Evolutionary conservation across 2,888 invertebrate genomes (phyloP), one percentile per base, ranked within the genome.

Genomic region (Leucoma salicis): DNA sequence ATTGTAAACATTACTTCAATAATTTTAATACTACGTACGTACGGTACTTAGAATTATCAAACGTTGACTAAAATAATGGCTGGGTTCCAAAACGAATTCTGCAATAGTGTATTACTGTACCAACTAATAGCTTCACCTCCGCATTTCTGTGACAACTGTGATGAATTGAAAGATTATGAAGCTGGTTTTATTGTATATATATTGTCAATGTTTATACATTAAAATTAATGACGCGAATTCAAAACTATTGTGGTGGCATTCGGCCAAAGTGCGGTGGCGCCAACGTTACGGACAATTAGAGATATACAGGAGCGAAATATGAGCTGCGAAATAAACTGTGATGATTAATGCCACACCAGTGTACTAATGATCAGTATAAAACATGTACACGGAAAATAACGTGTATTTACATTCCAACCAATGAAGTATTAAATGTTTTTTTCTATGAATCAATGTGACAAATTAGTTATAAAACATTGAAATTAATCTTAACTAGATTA

Each of bases 181-280:
- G 47, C 48, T 49, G 38, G 58, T 67, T 74, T 74, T 67, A 74
- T 72, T 67, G 63, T 65, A 66, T 64, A 61, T 53, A 58, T 54
- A 64, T 59, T 66, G 69, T 62, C 58, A 57, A 59, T 66, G 62
- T 69, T 69, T 62, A 64, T 61, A 74, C 78, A 73, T 73, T 63
- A 61, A 70, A 78, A 79, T 75, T 75, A 77, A 78, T 80, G 66
- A 74, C 57, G 55, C 57, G 67, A 63, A 69, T 65, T 63, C 57
- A 64, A 58, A 68, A 62, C 66, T 68, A 70, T 65, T 73, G 70
- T 71, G 70, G 69, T 85, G 86, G 86, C 86, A 83, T 68, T 56
- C 74, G 49, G 82, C 87, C 85, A 87, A 82, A 66, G 77, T 68
- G 60, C 62, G 48, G 73, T 77, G 86, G 85, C 85, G 86, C 84